Evolutionary conservation across 2,797 vertebrate species (phyloP).

Genomic region (Aythya fuligula): DNA sequence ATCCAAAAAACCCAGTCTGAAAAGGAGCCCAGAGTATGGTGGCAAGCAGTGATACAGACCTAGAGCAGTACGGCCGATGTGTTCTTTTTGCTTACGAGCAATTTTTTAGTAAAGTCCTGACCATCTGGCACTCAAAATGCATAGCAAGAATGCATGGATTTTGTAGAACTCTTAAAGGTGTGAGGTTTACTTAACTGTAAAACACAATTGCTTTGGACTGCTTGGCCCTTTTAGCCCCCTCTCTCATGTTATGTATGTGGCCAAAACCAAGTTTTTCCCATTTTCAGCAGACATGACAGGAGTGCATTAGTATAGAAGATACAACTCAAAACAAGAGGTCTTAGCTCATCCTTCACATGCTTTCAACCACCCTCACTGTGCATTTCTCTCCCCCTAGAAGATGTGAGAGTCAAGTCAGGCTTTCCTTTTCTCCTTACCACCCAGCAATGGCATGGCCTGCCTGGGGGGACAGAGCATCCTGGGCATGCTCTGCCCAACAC

Average conservation of each 20-base stretch:
- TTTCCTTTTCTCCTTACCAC: not conserved
- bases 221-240: not conserved
- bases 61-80: accelerated
- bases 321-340: not conserved
- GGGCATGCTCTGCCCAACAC: not conserved
- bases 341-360: not conserved
- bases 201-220: not conserved
- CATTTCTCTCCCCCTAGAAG: not conserved
- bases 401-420: not conserved
- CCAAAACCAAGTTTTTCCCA: not conserved
- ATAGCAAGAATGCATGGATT: not conserved
- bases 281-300: not conserved
- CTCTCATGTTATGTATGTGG: not conserved
- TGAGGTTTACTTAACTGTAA: not conserved
- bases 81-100: accelerated
- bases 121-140: no score
- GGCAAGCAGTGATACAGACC: not conserved
- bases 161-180: not conserved
- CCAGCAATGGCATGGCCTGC: not conserved
- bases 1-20: not conserved
- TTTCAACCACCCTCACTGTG: not conserved
- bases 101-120: not conserved
- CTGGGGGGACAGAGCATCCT: not conserved
- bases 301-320: not conserved
- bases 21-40: not conserved